These are phyloP conservation scores for Meteorus sp. DNA, from an alignment of 1,140 invertebrate genomes.

Conservation along the genomic window DNA sequence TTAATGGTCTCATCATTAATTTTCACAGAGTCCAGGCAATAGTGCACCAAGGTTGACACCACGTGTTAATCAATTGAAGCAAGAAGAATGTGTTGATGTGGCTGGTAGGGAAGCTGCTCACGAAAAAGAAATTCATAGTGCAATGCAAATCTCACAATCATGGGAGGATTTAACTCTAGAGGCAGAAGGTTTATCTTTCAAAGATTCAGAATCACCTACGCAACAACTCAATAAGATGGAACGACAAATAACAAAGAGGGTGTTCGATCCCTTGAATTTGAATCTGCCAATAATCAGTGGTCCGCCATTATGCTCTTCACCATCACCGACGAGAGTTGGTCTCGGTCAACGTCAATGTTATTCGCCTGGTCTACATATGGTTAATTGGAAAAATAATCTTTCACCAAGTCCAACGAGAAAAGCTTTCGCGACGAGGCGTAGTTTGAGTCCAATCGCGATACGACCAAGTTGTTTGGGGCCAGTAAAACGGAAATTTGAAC, in stretches of 20 bases:
- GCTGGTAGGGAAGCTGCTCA: slow-evolving; percentile 84
- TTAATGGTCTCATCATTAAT: no score
- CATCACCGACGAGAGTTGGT: slow-evolving; percentile 66
- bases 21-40: slow-evolving; percentile 57
- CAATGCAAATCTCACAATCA: slow-evolving; percentile 88
- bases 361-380: slow-evolving; percentile 65
- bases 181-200: slow-evolving; percentile 60
- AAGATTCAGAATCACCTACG: slow-evolving; percentile 52
- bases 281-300: slow-evolving; percentile 49
- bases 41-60: slow-evolving; percentile 74
- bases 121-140: slow-evolving; percentile 82
- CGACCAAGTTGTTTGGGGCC: slow-evolving; percentile 64
- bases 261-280: slow-evolving; percentile 53
- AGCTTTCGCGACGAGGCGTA: slow-evolving; percentile 75
- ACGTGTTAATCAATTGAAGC: slow-evolving; percentile 80
- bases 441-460: slow-evolving; percentile 81
- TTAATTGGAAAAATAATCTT: slow-evolving; percentile 62
- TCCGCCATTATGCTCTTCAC: slow-evolving; percentile 64
- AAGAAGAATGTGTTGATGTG: slow-evolving; percentile 85
- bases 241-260: slow-evolving; percentile 47
- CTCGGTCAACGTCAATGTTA: slow-evolving; percentile 65
- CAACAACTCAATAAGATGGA: slow-evolving; percentile 50
- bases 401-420: slow-evolving; percentile 83
- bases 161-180: slow-evolving; percentile 85
- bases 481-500: slow-evolving; percentile 79